phyloP scores from a whole-genome alignment of 2,113 vertebrate species.

The Eolophus roseicapilla region DNA sequence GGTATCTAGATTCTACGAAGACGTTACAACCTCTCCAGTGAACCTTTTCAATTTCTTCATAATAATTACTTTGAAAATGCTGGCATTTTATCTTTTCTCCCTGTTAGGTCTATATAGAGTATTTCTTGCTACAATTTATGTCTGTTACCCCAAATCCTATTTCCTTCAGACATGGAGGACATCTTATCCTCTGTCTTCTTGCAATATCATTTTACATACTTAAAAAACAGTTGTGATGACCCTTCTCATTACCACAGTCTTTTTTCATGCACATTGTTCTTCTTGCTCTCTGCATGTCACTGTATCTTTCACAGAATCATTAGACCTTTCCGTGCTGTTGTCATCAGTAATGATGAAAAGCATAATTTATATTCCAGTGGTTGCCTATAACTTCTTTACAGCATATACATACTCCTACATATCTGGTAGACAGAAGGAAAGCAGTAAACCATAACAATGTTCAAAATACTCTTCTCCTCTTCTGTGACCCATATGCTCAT shows the following conservation, averaged over 20 bases:
- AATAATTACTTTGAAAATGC: background rate
- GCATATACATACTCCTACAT: rapidly evolving
- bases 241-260: background rate
- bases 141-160: background rate
- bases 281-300: background rate
- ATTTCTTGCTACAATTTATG: background rate
- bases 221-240: background rate
- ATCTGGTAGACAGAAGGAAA: background rate
- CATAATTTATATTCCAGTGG: background rate
- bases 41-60: background rate
- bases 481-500: background rate
- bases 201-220: background rate
- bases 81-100: background rate
- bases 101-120: background rate
- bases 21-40: background rate
- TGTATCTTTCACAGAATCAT: background rate
- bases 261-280: background rate
- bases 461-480: background rate
- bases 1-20: background rate
- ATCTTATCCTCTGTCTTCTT: background rate
- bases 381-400: background rate
- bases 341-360: background rate
- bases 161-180: background rate
- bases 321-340: background rate
- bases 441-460: background rate